Evolutionary conservation across 2,888 invertebrate species (phyloP).

Genomic region (Spialia ferax): DNA sequence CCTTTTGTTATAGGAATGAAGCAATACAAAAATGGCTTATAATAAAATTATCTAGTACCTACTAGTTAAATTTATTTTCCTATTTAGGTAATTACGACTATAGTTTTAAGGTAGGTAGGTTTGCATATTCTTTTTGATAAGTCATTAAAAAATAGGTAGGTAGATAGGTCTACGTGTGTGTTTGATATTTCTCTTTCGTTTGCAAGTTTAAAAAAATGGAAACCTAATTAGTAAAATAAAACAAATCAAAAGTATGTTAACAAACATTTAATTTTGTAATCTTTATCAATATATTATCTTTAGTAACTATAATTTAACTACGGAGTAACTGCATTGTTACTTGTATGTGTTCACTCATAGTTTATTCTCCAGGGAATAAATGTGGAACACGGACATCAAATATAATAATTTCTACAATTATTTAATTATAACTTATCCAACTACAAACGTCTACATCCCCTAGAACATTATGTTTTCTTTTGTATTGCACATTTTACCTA

Average conservation of each 20-base stretch:
- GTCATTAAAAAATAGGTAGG: too few species aligned
- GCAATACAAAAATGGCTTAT: too few species aligned
- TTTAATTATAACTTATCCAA: conserved; percentile 58
- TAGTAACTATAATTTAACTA: conserved; percentile 84
- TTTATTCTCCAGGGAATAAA: conserved; percentile 58
- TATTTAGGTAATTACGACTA: too few species aligned
- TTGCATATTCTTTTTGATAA: too few species aligned
- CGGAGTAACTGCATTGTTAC: conserved; percentile 68
- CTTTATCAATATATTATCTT: conserved; percentile 86
- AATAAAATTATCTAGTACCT: too few species aligned
- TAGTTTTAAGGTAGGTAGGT: too few species aligned
- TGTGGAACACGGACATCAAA: conserved; percentile 67
- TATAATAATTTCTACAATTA: conserved; percentile 70
- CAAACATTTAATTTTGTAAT: conserved; percentile 85
- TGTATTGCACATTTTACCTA: conserved; percentile 79
- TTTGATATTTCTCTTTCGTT: background rate
- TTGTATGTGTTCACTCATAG: conserved; percentile 58
- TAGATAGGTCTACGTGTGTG: too few species aligned
- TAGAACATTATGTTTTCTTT: conserved; percentile 66
- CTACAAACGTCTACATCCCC: conserved; percentile 64
- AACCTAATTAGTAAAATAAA: conserved; percentile 55
- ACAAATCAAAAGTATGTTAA: conserved; percentile 66
- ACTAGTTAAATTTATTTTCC: too few species aligned
- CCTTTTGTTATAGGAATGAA: too few species aligned
- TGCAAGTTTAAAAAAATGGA: background rate